Evolutionary conservation across 2,888 invertebrate species (phyloP).

Genomic region (Rhamnusium bicolor): DNA sequence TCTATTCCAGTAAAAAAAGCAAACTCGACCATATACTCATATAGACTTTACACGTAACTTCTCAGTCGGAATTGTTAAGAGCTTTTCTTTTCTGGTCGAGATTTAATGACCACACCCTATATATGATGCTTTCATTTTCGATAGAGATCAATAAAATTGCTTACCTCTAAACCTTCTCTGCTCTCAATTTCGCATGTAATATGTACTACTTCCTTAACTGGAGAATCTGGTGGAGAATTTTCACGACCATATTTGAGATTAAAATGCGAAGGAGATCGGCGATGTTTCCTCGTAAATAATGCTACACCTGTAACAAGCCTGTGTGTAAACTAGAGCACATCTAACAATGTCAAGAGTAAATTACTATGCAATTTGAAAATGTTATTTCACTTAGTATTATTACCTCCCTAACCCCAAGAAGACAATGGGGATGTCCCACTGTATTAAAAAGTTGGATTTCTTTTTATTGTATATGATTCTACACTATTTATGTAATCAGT

Average conservation of each 20-base stretch:
- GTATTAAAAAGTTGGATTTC: too few species aligned
- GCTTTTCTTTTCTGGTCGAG: too few species aligned
- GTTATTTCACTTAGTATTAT: neutral
- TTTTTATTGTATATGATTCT: too few species aligned
- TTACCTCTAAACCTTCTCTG: slow-evolving; percentile 71
- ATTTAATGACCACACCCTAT: too few species aligned
- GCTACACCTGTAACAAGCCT: slow-evolving; percentile 58
- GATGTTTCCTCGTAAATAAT: slow-evolving; percentile 75
- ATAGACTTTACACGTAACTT: too few species aligned
- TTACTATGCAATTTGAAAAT: neutral
- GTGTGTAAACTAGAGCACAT: slow-evolving; percentile 33
- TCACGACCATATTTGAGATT: slow-evolving; percentile 78
- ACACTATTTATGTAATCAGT: too few species aligned
- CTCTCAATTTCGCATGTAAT: slow-evolving; percentile 58
- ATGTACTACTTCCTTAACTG: slow-evolving; percentile 69
- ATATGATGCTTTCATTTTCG: too few species aligned
- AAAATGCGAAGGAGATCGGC: slow-evolving; percentile 79
- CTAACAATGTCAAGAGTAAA: slow-evolving; percentile 15
- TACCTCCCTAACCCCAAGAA: neutral
- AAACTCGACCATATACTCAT: too few species aligned
- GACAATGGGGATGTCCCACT: neutral
- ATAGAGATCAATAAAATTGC: too few species aligned
- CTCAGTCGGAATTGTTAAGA: too few species aligned
- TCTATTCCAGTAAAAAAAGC: too few species aligned
- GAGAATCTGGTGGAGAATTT: slow-evolving; percentile 77